Conservation (phyloP, 2,797 vertebrate genomes). For the Atherinosoma microstoma region DNA sequence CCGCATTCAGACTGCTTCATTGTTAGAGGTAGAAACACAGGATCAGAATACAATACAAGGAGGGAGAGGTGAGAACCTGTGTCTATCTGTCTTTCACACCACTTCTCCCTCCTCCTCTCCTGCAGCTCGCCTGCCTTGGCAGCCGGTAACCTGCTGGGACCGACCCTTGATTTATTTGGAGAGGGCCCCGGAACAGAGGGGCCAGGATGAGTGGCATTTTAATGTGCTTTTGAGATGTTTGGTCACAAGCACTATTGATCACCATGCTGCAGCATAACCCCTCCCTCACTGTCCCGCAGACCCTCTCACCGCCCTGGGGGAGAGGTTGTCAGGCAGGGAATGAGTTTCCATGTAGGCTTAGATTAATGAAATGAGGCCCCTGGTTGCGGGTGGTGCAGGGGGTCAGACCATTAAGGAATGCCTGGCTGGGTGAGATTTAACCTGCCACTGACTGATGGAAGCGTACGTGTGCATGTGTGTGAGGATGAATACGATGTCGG, state of each 20-base stretch:
- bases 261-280: slow-evolving; percentile 62
- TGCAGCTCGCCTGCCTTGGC: slow-evolving; percentile 64
- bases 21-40: slow-evolving; percentile 44
- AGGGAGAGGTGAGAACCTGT: slow-evolving; percentile 7
- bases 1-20: slow-evolving; percentile 39
- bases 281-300: slow-evolving; percentile 64
- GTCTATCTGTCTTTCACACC: slow-evolving; percentile 59
- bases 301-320: slow-evolving; percentile 63
- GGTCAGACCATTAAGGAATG: slow-evolving; percentile 86
- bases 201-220: slow-evolving; percentile 86
- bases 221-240: slow-evolving; percentile 89
- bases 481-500: slow-evolving; percentile 42
- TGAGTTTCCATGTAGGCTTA: slow-evolving; percentile 82
- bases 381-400: slow-evolving; percentile 70
- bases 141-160: slow-evolving; percentile 77
- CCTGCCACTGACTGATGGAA: slow-evolving; percentile 79
- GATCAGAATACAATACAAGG: slow-evolving; percentile 5
- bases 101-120: slow-evolving; percentile 25
- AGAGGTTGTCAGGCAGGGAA: slow-evolving; percentile 83
- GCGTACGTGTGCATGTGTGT: not conserved
- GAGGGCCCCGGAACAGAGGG: slow-evolving; percentile 71
- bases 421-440: slow-evolving; percentile 77
- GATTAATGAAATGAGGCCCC: slow-evolving; percentile 85
- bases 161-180: slow-evolving; percentile 85
- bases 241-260: slow-evolving; percentile 88